Base-by-base conservation (phyloP, 2,797 vertebrate species). In the Xenentodon cancila region DNA sequence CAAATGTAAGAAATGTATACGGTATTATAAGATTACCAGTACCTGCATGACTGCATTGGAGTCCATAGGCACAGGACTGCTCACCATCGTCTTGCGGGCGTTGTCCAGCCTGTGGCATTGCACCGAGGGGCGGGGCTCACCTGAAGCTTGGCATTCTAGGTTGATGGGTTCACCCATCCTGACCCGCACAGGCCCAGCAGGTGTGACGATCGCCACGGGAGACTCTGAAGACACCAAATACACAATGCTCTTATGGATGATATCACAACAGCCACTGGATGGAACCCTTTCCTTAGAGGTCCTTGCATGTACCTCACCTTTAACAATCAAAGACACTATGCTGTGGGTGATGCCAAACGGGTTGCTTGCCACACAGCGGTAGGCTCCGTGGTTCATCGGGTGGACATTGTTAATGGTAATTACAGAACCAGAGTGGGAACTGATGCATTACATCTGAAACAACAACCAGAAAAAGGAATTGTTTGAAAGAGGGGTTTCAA, bases 301-400 rank as follows among this genome's bases (percentile, higher is more conserved):
- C 12, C 12, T 1, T 27, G 27, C n/a, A 13, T 18, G 54, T 5
- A 5, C 25, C 68, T 77, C 75, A 99, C 98, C 97, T 79, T 95
- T 96, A 64, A 99, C 94, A 5, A 94, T 90, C 54, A 99, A 82
- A 65, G 94, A 97, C 79, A 95, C 96, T 0, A 97, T 93, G 7
- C 95, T 97, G 77, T 97, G 96, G 27, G 96, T 95, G 7, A 96
- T 91, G 0, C 98, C 98, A 0, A 94, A 99, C 15, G 69, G 91
- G 59, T 99, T 99, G 87, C 95, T 95, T 19, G 97, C 97, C 81
- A 98, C 91, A 0, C 98, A 99, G 50, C 95, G 95, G 86, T 97
- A 99, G 22, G 96, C 68, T 0, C 98, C 98, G 0, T 96, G 96
- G 91, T 99, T 97, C 68, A 71, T 69, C 1, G 91, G 86, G 0